Base-by-base conservation (phyloP, 92 coral and sea anemone species). In the Siderastrea siderea region DNA sequence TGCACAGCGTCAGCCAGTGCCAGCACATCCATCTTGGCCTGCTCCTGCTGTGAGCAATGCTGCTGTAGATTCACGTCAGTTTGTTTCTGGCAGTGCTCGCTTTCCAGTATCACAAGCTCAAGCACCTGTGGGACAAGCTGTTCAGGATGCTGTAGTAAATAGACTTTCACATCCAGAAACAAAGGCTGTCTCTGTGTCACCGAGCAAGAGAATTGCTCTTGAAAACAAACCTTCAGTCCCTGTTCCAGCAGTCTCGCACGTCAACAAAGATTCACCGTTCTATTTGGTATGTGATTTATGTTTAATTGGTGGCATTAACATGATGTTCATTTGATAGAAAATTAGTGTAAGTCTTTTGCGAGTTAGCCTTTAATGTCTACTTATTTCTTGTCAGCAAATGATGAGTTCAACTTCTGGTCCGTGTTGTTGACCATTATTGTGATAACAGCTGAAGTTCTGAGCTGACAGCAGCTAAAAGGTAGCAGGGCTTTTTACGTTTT, bases 351-450 rank as follows among this genome's bases (percentile, higher is more conserved):
- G 38, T 26, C 38, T 26, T 26, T 26, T 26, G 38, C 38, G 38
- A 0, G 38, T 26, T 26, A 26, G 38, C 38, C 38, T 26, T 26
- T 26, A 26, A 12, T 81, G 76, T 15, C 13, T 66, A 17, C 55
- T 19, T 68, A 5, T 47, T 60, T 26, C 13, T 61, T 68, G 87
- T 91, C 94, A 91, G 92, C 91, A 67, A 7, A 78, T 94, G 99
- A 96, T 96, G 98, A 96, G 88, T 84, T 90, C 60, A 79, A 94
- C 96, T 93, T 95, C 91, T 84, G 96, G 98, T 96, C 98, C 98
- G 98, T 96, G 99, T 96, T 94, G 57, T 88, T 96, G 99, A 94
- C 47, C 67, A 47, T 4, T 5, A 16, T 63, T 51, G 75, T 94
- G 97, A 94, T 83, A 92, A 77, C 90, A 65, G 57, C 63, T 70